These are phyloP conservation scores for Andrena bucephala DNA, from an alignment of 2,888 invertebrate genomes.

Conservation along the genomic window DNA sequence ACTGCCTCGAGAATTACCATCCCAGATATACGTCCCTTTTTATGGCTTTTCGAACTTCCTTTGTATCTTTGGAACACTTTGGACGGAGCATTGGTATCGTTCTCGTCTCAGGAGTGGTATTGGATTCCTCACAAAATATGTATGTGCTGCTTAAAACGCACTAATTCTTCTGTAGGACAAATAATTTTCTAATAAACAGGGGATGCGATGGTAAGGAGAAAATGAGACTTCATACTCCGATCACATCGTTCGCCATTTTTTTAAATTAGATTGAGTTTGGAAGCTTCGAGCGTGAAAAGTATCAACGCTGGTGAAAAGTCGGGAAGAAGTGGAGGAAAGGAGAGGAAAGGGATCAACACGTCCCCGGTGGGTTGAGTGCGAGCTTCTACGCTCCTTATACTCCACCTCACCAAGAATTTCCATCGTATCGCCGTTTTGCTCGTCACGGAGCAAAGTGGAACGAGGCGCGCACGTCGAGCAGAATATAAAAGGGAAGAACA, in stretches of 20 bases:
- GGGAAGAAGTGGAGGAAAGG: slow-evolving; percentile 11
- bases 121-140: too few species aligned
- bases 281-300: background rate
- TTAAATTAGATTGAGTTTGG: background rate
- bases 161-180: too few species aligned
- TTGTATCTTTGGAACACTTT: too few species aligned
- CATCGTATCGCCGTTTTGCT: slow-evolving; percentile 51
- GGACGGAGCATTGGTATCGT: too few species aligned
- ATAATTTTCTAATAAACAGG: too few species aligned
- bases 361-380: slow-evolving; percentile 47
- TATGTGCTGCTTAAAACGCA: too few species aligned
- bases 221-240: background rate
- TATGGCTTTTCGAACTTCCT: too few species aligned
- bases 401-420: slow-evolving; percentile 44
- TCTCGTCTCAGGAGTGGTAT: too few species aligned
- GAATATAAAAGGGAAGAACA: slow-evolving; percentile 52
- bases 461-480: slow-evolving; percentile 31
- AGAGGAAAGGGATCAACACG: slow-evolving; percentile 43
- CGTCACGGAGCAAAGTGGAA: slow-evolving; percentile 59
- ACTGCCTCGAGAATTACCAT: background rate
- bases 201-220: too few species aligned
- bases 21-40: too few species aligned
- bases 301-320: slow-evolving; percentile 36
- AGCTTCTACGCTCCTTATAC: slow-evolving; percentile 45
- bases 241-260: background rate